Evolutionary conservation across 2,888 invertebrate species (phyloP).

Genomic region (Mesodorylaimus sp.): DNA sequence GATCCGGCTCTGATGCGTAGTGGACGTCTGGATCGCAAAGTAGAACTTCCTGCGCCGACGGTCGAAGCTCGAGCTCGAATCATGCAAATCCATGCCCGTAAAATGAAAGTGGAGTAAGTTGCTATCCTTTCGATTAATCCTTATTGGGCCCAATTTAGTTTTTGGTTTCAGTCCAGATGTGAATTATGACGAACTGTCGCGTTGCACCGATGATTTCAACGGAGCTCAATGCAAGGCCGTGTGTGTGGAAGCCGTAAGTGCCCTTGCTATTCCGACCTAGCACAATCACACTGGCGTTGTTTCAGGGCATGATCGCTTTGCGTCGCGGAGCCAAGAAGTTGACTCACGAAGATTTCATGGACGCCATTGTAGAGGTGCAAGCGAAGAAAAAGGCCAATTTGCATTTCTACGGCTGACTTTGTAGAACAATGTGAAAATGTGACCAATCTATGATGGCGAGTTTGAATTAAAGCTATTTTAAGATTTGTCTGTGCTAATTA

Average conservation of each 20-base stretch:
- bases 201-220: slow-evolving; percentile 91
- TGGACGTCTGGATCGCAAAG: slow-evolving; percentile 89
- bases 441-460: no score
- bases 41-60: slow-evolving; percentile 96
- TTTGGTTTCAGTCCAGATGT: slow-evolving; percentile 24
- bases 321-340: slow-evolving; percentile 78
- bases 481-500: no score
- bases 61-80: slow-evolving; percentile 94
- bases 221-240: slow-evolving; percentile 99
- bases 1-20: slow-evolving; percentile 91
- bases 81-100: slow-evolving; percentile 61
- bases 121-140: no score
- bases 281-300: no score
- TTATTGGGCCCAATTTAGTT: background rate
- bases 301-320: slow-evolving; percentile 87
- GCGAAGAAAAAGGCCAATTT: slow-evolving; percentile 98
- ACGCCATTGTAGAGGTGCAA: slow-evolving; percentile 96
- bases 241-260: slow-evolving; percentile 79
- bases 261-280: no score
- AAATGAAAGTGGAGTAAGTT: slow-evolving; percentile 52
- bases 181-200: slow-evolving; percentile 28
- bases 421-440: no score
- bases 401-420: slow-evolving; percentile 72
- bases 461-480: no score
- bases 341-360: slow-evolving; percentile 98